Evolutionary conservation across 2,797 vertebrate species (phyloP), one percentile per base, ranked within the genome.

Genomic region (Sphenodon punctatus): DNA sequence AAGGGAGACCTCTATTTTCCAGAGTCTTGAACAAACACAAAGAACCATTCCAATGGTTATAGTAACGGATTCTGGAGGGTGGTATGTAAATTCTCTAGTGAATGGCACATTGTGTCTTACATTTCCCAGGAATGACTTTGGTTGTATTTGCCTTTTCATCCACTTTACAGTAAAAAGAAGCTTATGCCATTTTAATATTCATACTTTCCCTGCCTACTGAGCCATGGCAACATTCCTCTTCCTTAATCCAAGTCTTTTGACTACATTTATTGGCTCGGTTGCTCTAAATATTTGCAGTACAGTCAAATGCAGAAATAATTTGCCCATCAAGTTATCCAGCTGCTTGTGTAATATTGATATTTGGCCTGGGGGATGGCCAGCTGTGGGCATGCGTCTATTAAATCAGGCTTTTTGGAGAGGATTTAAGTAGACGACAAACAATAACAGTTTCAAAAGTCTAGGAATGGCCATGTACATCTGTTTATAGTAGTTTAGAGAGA

Each of bases 81-180:
- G 3, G 45, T 85, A 67, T 82, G 75, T 56, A 92, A 93, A 83
- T 90, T 79, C 19, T 78, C 39, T 41, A 43, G 11, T 55, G 66
- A 88, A 71, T 3, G 3, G 82, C 69, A 77, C 0, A 0, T 25
- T 74, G 25, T 42, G 49, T 84, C 90, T 91, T 68, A 67, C 45
- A 38, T 36, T 56, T 84, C 75, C 78, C 65, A 61, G 59, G 22
- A 39, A 61, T 58, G 48, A 10, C 13, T 75, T 82, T 80, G 85
- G 65, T 56, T 85, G 36, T 30, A 75, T 92, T 92, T 91, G 67
- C 73, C 42, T 87, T 84, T 56, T 70, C 34, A 51, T 72, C 76
- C 63, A n/a, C n/a, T n/a, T 72, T 78, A 72, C 60, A 63, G 16
- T 5, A 4, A 42, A 75, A 55, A 30, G 32, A 88, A 78, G 65